Conservation (phyloP, 2,797 vertebrate species). For the Pseudotriccus pelzelni region DNA sequence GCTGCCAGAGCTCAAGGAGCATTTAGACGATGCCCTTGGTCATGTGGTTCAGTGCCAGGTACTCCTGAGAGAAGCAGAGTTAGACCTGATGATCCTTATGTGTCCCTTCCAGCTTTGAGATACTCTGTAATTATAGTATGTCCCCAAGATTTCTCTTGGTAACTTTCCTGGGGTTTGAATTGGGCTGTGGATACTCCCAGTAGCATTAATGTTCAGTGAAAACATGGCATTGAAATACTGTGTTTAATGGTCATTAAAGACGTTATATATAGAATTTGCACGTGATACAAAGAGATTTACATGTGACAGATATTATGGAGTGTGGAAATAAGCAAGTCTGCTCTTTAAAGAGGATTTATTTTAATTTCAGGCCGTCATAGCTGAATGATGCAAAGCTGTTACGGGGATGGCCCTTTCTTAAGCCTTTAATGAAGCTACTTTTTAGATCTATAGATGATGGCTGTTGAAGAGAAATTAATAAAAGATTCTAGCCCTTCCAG, state of each 20-base stretch:
- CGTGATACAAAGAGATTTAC: neutral
- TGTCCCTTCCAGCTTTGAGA: neutral
- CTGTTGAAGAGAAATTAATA: neutral
- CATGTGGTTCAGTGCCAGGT: too few species aligned
- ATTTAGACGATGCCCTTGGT: neutral
- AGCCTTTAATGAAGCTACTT: neutral
- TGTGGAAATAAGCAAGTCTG: constrained; percentile 34
- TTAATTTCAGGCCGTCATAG: constrained; percentile 5
- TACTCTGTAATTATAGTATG: neutral
- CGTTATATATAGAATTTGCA: neutral
- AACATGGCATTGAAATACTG: neutral
- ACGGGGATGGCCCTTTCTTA: neutral
- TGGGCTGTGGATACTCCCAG: neutral
- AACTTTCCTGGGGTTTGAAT: neutral
- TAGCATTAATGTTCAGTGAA: neutral
- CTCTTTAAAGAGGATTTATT: constrained; percentile 53
- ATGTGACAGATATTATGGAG: neutral
- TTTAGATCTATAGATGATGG: neutral
- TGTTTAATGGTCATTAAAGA: neutral
- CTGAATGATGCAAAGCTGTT: constrained; percentile 41
- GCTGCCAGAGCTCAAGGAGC: neutral
- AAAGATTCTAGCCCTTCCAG: neutral
- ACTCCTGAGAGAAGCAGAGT: neutral
- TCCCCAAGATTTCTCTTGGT: neutral
- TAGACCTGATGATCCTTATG: neutral